Percentiles rank a stretch among this genome's conserved stretches.
phyloP scores from a whole-genome alignment of 2,888 invertebrate species.

The Tenthredo distinguenda region DNA sequence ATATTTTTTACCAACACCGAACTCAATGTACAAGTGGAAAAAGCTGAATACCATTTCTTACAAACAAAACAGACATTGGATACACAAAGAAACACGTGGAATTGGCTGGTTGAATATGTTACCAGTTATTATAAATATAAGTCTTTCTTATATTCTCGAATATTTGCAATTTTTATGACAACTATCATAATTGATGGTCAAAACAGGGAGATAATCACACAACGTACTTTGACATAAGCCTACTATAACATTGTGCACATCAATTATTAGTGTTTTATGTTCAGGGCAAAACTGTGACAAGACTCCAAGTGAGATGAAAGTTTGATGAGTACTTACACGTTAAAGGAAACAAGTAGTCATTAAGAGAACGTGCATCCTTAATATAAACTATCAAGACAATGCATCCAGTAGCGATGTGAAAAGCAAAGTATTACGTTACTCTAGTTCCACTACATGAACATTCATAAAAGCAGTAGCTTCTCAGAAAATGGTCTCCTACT shows the following conservation, averaged over 20 bases:
- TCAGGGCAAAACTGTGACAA: neutral
- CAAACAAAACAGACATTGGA: neutral
- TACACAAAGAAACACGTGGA: neutral
- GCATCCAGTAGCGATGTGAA: constrained; percentile 70
- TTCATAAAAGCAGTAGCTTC: constrained; percentile 69
- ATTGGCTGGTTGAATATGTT: neutral
- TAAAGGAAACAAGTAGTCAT: constrained; percentile 65
- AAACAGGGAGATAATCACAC: neutral
- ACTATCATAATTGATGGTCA: neutral
- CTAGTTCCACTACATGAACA: constrained; percentile 69
- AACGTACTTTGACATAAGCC: neutral
- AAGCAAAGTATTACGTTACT: constrained; percentile 70
- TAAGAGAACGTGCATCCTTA: constrained; percentile 66
- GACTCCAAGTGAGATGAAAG: constrained; percentile 44
- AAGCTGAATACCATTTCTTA: neutral
- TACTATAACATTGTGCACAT: neutral
- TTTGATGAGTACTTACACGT: constrained; percentile 64
- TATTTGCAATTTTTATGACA: neutral
- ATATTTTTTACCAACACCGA: neutral
- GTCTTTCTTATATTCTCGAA: neutral
- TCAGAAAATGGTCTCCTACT: constrained; percentile 67
- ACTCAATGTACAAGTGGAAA: neutral
- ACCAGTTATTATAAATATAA: neutral
- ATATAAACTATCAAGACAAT: constrained; percentile 75
- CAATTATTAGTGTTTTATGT: neutral